Evolutionary conservation across 2,113 vertebrate genomes (phyloP).

Genomic region (Pluvialis apricaria): DNA sequence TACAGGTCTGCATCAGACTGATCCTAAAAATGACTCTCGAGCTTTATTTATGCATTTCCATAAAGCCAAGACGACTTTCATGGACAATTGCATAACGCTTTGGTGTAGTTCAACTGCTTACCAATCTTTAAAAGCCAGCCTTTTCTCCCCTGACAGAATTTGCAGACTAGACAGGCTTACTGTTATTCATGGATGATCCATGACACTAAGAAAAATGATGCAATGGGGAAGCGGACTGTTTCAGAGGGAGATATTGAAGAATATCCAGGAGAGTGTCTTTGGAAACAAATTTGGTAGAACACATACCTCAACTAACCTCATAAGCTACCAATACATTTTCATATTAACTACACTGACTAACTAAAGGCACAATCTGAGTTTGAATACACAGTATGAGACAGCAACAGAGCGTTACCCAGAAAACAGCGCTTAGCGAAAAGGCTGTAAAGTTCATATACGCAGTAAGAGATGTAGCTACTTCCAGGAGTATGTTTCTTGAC

Average conservation of each 20-base stretch:
- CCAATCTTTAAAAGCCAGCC: not conserved
- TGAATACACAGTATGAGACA: not conserved
- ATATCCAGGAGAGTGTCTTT: not conserved
- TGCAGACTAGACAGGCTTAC: not conserved
- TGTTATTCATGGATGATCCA: not conserved
- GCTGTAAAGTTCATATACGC: not conserved
- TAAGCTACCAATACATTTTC: not conserved
- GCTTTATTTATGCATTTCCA: not conserved
- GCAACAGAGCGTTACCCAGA: not conserved
- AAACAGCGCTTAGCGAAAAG: not conserved
- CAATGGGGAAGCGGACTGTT: not conserved
- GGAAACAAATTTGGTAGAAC: not conserved
- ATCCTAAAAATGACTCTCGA: not conserved
- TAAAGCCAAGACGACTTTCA: not conserved
- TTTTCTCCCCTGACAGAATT: not conserved
- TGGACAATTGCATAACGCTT: not conserved
- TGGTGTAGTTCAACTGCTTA: not conserved
- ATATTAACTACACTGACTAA: not conserved
- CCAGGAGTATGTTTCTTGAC: not conserved
- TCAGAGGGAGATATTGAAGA: not conserved
- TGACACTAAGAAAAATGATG: not conserved
- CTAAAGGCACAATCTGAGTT: not conserved
- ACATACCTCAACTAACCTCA: not conserved
- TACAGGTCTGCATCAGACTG: not conserved
- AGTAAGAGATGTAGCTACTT: not conserved